These are phyloP conservation scores for Trissonchulus sp. DNA, from an alignment of 2,888 invertebrate species.

Conservation along the genomic window DNA sequence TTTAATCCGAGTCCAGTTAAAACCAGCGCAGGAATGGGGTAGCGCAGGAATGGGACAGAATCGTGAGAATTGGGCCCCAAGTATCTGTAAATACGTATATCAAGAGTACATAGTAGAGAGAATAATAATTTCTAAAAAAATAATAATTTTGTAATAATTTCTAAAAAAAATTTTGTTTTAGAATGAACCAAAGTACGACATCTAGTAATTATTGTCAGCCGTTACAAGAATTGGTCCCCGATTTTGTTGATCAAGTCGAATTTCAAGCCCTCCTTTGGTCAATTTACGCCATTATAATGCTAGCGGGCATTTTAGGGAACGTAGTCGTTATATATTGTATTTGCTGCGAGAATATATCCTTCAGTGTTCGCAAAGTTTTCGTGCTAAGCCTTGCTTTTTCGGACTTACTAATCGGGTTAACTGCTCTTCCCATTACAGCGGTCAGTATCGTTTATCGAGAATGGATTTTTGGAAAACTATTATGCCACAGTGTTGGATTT, in stretches of 20 bases:
- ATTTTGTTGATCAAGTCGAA: background rate
- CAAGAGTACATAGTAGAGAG: too few species aligned
- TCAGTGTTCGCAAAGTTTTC: slow-evolving; percentile 44
- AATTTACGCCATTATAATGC: background rate
- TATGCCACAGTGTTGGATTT: slow-evolving; percentile 44
- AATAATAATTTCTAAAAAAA: too few species aligned
- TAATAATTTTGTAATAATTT: too few species aligned
- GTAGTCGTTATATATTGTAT: background rate
- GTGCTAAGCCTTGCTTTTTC: slow-evolving; percentile 37
- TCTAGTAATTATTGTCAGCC: too few species aligned
- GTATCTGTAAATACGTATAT: too few species aligned
- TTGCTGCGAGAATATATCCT: slow-evolving; percentile 40
- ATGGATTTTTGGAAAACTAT: slow-evolving; percentile 46
- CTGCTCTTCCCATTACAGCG: slow-evolving; percentile 47
- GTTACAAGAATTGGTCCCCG: too few species aligned
- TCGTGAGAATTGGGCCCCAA: too few species aligned
- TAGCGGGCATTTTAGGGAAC: background rate
- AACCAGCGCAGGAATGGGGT: too few species aligned
- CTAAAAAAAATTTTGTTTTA: too few species aligned
- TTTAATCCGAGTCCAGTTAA: too few species aligned
- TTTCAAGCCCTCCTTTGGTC: background rate
- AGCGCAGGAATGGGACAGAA: too few species aligned
- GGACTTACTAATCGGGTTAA: slow-evolving; percentile 42
- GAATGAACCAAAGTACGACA: too few species aligned
- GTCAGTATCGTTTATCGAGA: slow-evolving; percentile 45